Conservation (phyloP, 2,888 invertebrate genomes). For the Troides oblongomaculatus region DNA sequence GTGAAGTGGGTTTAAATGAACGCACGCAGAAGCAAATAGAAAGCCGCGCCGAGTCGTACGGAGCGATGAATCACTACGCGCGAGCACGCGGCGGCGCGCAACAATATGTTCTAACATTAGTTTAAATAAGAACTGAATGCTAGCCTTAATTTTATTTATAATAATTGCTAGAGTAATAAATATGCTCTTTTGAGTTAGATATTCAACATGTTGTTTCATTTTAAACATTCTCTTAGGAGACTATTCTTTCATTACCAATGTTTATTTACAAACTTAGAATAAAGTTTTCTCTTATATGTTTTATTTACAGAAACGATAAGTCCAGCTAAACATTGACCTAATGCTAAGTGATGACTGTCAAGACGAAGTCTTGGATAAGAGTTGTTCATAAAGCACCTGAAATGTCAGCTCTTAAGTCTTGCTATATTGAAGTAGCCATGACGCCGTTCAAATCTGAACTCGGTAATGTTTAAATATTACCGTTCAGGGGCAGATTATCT, state of each 20-base stretch:
- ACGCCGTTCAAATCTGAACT: no score
- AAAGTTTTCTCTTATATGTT: no score
- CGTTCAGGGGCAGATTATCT: no score
- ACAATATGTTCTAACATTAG: slow-evolving; percentile 58
- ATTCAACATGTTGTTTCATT: slow-evolving; percentile 69
- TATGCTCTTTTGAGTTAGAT: slow-evolving; percentile 79
- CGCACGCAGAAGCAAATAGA: not conserved
- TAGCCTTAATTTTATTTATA: slow-evolving; percentile 78
- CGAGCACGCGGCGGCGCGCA: slow-evolving; percentile 38
- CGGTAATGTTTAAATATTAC: no score
- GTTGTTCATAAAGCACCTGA: no score
- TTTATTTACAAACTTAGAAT: not conserved
- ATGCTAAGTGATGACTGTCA: no score
- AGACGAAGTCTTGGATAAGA: no score
- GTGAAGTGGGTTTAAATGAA: slow-evolving; percentile 17
- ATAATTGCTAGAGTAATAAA: slow-evolving; percentile 77
- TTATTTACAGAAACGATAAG: no score
- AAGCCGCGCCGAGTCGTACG: not conserved
- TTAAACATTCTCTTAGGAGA: slow-evolving; percentile 22
- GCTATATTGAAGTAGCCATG: no score
- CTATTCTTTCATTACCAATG: not conserved
- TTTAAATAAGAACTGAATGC: slow-evolving; percentile 77
- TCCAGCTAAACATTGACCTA: no score
- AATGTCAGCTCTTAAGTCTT: no score
- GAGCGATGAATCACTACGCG: not conserved